Evolutionary conservation across 2,888 invertebrate genomes (phyloP), one percentile per base, ranked within the genome.

Genomic region (Drymonia ruficornis): DNA sequence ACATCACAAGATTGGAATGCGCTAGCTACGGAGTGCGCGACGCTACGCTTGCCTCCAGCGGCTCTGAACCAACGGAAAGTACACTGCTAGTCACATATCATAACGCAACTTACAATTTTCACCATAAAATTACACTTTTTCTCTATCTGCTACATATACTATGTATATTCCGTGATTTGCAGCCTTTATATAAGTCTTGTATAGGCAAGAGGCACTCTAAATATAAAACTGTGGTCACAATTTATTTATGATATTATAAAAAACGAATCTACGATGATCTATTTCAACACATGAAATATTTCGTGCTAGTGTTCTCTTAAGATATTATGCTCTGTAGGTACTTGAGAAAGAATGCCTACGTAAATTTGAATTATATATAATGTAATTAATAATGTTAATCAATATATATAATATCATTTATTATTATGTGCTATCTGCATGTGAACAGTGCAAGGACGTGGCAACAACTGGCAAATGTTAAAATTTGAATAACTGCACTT

Each of bases 121-220:
- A 93, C 93, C 89, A 92, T 91, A 92, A 91, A 91, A 88, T 87
- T 87, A 83, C 83, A 80, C 78, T 72, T 80, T 77, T 80, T 82
- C 74, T 80, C 87, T 89, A 88, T 86, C 79, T 78, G 84, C 93
- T 93, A 93, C 91, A 86, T 89, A 91, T 84, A 87, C 88, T 89
- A 88, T 87, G 86, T 89, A 87, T 89, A 89, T 86, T 91, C 87
- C 86, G 93, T 93, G 93, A 89, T 89, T 91, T 87, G 93, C 93
- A 93, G 93, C 93, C 93, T 93, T 93, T 91, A 89, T 89, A 90
- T 91, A 91, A 93, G 93, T 93, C 93, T 93, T 93, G 88, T 91
- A 91, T 84, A 93, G 93, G 93, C 93, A 93, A 93, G 93, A 94
- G 94, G 94, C 94, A 94, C 94, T 94, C 94, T 93, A 93, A 93